phyloP scores from a whole-genome alignment of 2,797 vertebrate species.

The Myiotriccus ornatus region DNA sequence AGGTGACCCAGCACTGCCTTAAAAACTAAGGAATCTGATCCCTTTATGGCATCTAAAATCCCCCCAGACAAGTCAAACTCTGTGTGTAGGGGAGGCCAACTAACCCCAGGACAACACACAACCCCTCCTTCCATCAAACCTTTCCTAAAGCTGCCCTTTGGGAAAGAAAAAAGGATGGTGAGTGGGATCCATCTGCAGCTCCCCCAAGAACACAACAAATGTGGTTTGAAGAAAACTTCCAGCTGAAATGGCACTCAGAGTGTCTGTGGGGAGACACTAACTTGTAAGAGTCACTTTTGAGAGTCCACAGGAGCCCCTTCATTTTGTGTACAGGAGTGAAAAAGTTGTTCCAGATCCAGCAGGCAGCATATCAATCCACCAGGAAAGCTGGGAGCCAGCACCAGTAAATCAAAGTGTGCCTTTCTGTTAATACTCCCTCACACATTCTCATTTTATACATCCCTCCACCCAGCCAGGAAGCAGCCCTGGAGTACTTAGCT shows the following conservation, averaged over 20 bases:
- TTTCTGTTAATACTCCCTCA: slow-evolving; percentile 64
- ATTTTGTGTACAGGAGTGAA: slow-evolving; percentile 20
- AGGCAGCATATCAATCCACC: slow-evolving; percentile 72
- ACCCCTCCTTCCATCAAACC: not conserved
- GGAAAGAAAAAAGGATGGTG: not conserved
- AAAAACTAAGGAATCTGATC: not conserved
- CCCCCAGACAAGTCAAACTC: not conserved
- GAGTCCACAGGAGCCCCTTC: slow-evolving; percentile 30
- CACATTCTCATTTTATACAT: slow-evolving; percentile 56
- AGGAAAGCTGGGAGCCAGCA: slow-evolving; percentile 57
- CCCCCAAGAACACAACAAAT: not conserved
- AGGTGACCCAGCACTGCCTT: not conserved
- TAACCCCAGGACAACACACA: not conserved
- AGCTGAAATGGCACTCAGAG: not conserved
- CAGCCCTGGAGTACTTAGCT: slow-evolving; percentile 68
- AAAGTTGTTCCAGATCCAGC: slow-evolving; percentile 50
- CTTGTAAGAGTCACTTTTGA: slow-evolving; percentile 37
- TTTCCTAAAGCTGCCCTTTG: not conserved
- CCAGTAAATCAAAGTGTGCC: slow-evolving; percentile 71
- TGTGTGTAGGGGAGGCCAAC: not conserved
- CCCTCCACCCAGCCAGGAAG: slow-evolving; percentile 61
- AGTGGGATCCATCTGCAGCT: not conserved
- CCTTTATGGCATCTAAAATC: not conserved
- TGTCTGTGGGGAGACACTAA: not conserved
- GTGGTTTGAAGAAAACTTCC: not conserved